A percentile compares a stretch with the other conserved stretches of the same genome.
phyloP scores from a whole-genome alignment of 2,888 invertebrate genomes.

The Phania funesta region DNA sequence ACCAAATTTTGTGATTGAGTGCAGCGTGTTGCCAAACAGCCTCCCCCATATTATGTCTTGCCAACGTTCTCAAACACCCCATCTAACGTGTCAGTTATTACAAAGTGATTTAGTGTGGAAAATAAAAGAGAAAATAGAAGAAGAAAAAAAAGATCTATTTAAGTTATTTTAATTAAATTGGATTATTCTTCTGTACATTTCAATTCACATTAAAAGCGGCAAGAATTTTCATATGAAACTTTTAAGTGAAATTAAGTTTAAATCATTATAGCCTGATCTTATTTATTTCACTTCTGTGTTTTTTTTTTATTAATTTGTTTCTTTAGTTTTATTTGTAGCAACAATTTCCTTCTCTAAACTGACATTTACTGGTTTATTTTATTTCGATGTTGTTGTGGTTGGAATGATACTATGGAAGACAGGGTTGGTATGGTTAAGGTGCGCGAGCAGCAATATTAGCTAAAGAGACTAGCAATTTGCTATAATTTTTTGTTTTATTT shows the following conservation, averaged over 20 bases:
- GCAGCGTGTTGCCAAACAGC: no score
- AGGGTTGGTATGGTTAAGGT: conserved; percentile 34
- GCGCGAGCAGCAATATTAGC: conserved; percentile 23
- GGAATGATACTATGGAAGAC: background rate
- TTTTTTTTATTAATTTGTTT: conserved; percentile 15
- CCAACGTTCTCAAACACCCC: background rate
- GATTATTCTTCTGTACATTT: conserved; percentile 29
- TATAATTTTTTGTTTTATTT: conserved; percentile 37
- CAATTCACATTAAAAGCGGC: conserved; percentile 30
- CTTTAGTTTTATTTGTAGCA: conserved; percentile 33
- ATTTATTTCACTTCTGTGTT: conserved; percentile 28
- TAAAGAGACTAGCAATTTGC: conserved; percentile 60
- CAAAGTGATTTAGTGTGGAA: conserved; percentile 10
- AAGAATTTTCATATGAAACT: conserved; percentile 53
- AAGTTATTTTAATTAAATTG: conserved; percentile 58
- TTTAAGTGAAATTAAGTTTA: conserved; percentile 40
- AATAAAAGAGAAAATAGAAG: background rate
- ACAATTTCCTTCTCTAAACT: conserved; percentile 48
- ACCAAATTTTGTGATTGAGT: no score
- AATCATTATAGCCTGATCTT: conserved; percentile 55
- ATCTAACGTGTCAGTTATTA: conserved; percentile 27
- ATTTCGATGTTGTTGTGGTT: conserved; percentile 24
- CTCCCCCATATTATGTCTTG: no score
- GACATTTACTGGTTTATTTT: conserved; percentile 52
- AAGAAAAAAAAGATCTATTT: background rate